These are phyloP conservation scores for Mohoua ochrocephala DNA, from an alignment of 2,113 vertebrate genomes.

Conservation along the genomic window DNA sequence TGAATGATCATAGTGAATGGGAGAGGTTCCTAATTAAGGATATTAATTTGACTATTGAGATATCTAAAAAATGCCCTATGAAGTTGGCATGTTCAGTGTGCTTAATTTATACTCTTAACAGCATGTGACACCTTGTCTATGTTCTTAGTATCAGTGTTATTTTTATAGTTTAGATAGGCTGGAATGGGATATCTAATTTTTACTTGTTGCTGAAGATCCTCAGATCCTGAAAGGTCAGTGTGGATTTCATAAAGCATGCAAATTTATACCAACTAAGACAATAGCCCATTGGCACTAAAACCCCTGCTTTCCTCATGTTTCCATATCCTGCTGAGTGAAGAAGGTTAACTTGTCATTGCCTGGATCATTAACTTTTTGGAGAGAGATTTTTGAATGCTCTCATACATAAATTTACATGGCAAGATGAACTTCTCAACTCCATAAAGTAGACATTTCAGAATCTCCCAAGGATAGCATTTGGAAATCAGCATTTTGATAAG, in stretches of 20 bases:
- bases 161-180: not conserved
- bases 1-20: not conserved
- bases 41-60: not conserved
- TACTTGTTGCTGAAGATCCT: not conserved
- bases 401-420: conserved; percentile 17
- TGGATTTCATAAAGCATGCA: not conserved
- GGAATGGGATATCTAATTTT: not conserved
- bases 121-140: not conserved
- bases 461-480: not conserved
- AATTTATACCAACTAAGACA: not conserved
- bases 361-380: conserved; percentile 22
- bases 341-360: conserved; percentile 30
- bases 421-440: not conserved
- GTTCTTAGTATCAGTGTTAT: not conserved
- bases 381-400: not conserved
- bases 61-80: not conserved
- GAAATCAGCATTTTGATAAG: not conserved
- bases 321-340: not conserved
- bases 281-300: not conserved
- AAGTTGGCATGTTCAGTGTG: not conserved
- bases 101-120: not conserved
- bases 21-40: not conserved
- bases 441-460: not conserved
- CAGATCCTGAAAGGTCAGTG: not conserved
- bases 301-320: not conserved